Percentiles rank a stretch among this genome's conserved stretches.
Conservation (phyloP, 2,113 vertebrate genomes). For the Caranx melampygus region DNA sequence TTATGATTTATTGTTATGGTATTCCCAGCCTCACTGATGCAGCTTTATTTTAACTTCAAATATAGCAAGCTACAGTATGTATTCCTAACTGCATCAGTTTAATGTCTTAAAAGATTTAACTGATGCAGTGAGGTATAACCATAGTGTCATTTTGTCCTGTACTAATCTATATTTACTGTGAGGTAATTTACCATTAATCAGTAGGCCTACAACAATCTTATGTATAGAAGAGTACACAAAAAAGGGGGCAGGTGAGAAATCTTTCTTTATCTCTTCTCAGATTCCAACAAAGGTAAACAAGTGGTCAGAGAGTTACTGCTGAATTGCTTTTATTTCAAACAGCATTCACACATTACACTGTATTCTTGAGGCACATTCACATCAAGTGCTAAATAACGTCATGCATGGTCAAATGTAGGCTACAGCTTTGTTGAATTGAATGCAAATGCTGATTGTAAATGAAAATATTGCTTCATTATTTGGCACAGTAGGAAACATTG, state of each 20-base stretch:
- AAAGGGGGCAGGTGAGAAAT: neutral
- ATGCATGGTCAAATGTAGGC: slow-evolving; percentile 81
- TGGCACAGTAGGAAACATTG: slow-evolving; percentile 81
- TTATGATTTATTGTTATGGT: no score
- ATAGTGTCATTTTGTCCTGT: no score
- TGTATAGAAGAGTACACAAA: neutral
- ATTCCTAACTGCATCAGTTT: no score
- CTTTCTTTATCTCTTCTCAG: neutral
- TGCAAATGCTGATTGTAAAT: slow-evolving; percentile 79
- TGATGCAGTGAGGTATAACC: no score
- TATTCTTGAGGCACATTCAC: slow-evolving; percentile 80
- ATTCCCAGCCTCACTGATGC: no score
- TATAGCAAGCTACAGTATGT: no score
- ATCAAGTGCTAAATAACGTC: slow-evolving; percentile 79
- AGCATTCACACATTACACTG: slow-evolving; percentile 81
- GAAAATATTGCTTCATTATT: slow-evolving; percentile 86
- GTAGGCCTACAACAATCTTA: neutral
- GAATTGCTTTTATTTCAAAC: slow-evolving; percentile 83
- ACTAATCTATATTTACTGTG: no score
- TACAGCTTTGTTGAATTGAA: slow-evolving; percentile 72
- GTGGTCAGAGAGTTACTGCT: slow-evolving; percentile 18
- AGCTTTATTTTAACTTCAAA: no score
- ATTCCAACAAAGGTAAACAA: neutral
- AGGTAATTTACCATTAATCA: neutral
- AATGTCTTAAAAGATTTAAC: no score